Conservation (phyloP, 2,888 invertebrate genomes). For the Clepsis dumicolana region DNA sequence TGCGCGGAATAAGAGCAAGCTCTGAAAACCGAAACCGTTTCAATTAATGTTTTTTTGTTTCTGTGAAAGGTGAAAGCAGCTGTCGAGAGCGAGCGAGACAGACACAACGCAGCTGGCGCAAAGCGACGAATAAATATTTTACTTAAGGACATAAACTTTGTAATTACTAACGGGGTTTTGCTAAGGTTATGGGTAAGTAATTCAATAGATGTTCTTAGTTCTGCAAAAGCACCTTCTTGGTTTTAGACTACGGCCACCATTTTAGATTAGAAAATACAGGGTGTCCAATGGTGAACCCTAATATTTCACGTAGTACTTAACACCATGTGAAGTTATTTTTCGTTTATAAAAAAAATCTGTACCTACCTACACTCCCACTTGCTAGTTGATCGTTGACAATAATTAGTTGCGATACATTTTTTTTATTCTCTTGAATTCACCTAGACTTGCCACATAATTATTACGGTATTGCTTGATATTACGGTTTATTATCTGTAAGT, state of each 20-base stretch:
- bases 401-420: no score
- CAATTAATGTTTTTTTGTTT: slow-evolving; percentile 40
- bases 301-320: not conserved
- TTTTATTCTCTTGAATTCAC: no score
- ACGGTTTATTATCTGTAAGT: no score
- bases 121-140: slow-evolving; percentile 59
- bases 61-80: slow-evolving; percentile 43
- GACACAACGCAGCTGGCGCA: slow-evolving; percentile 65
- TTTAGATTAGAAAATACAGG: no score
- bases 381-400: no score
- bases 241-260: no score
- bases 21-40: slow-evolving; percentile 43
- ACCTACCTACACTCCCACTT: no score
- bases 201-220: not conserved
- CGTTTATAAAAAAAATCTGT: no score
- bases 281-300: no score
- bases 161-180: slow-evolving; percentile 10
- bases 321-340: no score
- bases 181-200: not conserved
- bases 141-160: slow-evolving; percentile 54
- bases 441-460: no score
- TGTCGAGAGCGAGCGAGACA: slow-evolving; percentile 40
- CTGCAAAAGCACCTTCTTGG: not conserved
- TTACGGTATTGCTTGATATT: no score
- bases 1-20: slow-evolving; percentile 31